These are phyloP conservation scores for Psilanteris sp. DNA, from an alignment of 1,140 invertebrate genomes.

Conservation along the genomic window DNA sequence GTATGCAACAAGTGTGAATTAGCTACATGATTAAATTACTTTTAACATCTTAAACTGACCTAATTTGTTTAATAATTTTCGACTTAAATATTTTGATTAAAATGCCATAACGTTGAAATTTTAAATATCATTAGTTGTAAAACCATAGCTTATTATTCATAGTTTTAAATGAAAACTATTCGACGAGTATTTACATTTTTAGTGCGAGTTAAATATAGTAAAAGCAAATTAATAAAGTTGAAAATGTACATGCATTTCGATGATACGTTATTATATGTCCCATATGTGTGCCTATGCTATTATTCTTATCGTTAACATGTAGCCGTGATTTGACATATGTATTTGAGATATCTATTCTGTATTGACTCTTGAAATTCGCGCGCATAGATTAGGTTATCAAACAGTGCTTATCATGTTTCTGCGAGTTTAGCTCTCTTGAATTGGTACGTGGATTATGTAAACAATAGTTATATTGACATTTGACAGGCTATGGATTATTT, in stretches of 20 bases:
- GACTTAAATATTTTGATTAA: too few relatives aligned
- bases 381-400: constrained; percentile 35
- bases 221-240: too few relatives aligned
- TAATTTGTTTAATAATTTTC: too few relatives aligned
- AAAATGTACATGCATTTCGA: not conserved
- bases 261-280: not conserved
- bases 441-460: constrained; percentile 31
- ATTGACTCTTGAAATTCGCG: constrained; percentile 31
- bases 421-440: constrained; percentile 23
- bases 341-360: constrained; percentile 26
- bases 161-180: too few relatives aligned
- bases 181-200: too few relatives aligned
- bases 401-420: constrained; percentile 40
- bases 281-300: not conserved
- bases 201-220: too few relatives aligned
- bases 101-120: too few relatives aligned
- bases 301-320: constrained; percentile 17
- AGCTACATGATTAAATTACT: too few relatives aligned
- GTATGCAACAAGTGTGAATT: too few relatives aligned
- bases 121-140: too few relatives aligned
- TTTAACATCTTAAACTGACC: too few relatives aligned
- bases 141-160: too few relatives aligned
- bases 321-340: constrained; percentile 33
- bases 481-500: constrained; percentile 33
- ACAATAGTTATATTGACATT: constrained; percentile 32